Percentiles rank a stretch among this genome's conserved stretches.
phyloP scores from a whole-genome alignment of 1,140 invertebrate genomes.

The Oncopodura yosiiana region DNA sequence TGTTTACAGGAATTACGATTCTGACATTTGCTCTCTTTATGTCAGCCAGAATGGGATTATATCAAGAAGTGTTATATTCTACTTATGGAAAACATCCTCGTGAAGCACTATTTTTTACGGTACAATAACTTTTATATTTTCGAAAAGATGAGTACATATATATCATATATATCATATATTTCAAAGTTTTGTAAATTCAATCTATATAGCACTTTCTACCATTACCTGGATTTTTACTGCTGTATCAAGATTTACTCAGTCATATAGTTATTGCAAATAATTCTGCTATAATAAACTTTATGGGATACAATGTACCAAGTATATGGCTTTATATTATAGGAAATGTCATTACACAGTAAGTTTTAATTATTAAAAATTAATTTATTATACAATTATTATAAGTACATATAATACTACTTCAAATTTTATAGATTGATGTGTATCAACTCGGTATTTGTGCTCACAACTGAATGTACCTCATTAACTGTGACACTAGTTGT shows the following conservation, averaged over 20 bases:
- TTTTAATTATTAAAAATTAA: constrained; percentile 35
- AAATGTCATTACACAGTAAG: constrained; percentile 86
- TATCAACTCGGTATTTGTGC: constrained; percentile 84
- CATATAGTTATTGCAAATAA: constrained; percentile 45
- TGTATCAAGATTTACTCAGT: constrained; percentile 61
- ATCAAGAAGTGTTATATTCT: constrained; percentile 80
- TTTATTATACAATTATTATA: constrained; percentile 1
- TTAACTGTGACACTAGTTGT: constrained; percentile 91
- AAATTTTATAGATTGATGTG: constrained; percentile 59
- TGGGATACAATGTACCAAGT: constrained; percentile 53
- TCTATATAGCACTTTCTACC: constrained; percentile 67
- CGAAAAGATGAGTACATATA: not conserved
- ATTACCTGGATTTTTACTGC: constrained; percentile 69
- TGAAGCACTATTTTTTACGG: constrained; percentile 89
- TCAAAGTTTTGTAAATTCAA: not conserved
- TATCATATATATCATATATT: not conserved
- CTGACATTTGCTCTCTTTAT: constrained; percentile 81
- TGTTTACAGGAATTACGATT: constrained; percentile 59
- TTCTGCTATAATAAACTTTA: constrained; percentile 38
- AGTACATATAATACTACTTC: not conserved
- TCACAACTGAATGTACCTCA: constrained; percentile 88
- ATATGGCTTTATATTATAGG: constrained; percentile 69
- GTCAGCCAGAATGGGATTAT: constrained; percentile 92
- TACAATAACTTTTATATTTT: constrained; percentile 38
- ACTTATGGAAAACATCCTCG: constrained; percentile 85